Percentiles rank a stretch among this genome's conserved stretches.
Conservation (phyloP, 1,140 invertebrate genomes). For the Monomorium pharaonis region DNA sequence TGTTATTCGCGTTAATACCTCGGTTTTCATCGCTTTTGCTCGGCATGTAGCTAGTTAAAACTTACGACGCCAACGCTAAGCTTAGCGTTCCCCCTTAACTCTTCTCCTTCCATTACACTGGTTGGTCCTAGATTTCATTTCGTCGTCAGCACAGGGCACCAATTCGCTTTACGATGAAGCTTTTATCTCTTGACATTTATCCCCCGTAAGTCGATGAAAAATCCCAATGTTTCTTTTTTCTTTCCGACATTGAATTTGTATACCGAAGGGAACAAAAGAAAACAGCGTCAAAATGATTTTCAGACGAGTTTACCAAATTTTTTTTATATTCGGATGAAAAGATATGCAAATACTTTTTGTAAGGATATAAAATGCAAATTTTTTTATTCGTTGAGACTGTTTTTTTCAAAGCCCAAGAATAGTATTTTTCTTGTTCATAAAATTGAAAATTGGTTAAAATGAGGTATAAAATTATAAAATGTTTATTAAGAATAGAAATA, state of each 20-base stretch:
- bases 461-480: background rate
- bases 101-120: conserved; percentile 18
- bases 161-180: conserved; percentile 21
- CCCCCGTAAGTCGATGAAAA: background rate
- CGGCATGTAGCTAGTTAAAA: conserved; percentile 56
- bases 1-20: conserved; percentile 52
- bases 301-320: background rate
- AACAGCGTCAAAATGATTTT: background rate
- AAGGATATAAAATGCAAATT: background rate
- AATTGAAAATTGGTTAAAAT: background rate
- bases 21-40: conserved; percentile 55
- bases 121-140: conserved; percentile 47
- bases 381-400: background rate
- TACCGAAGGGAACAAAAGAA: background rate
- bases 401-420: background rate
- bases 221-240: background rate
- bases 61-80: conserved; percentile 50
- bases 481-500: background rate
- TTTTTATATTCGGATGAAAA: background rate
- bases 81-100: conserved; percentile 30
- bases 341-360: background rate
- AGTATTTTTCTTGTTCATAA: background rate
- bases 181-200: conserved; percentile 26
- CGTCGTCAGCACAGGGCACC: conserved; percentile 1
- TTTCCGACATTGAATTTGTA: background rate